Conservation (phyloP, 2,113 vertebrate species). For the Rynchops niger region DNA sequence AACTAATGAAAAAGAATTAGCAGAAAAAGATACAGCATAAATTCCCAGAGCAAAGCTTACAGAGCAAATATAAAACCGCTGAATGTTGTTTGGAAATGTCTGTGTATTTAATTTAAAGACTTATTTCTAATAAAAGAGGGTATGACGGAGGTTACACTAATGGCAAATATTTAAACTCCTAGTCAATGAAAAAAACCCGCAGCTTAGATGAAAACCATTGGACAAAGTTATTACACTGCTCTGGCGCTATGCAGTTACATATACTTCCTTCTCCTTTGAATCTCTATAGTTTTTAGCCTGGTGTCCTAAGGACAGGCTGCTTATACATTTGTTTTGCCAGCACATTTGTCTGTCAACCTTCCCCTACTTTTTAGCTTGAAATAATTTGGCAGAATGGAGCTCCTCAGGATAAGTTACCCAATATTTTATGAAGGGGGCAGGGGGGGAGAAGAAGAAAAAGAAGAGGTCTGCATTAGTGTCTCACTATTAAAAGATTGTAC, state of each 20-base stretch:
- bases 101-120: not conserved
- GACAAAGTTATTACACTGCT: not conserved
- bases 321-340: not conserved
- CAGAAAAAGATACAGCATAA: not conserved
- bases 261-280: not conserved
- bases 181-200: not conserved
- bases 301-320: not conserved
- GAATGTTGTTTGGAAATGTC: not conserved
- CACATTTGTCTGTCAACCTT: not conserved
- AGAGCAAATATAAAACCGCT: not conserved
- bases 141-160: not conserved
- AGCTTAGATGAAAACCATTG: not conserved
- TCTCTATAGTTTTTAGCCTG: not conserved
- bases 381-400: not conserved
- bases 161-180: slow-evolving; percentile 14
- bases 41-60: not conserved
- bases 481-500: not conserved
- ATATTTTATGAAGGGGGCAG: not conserved
- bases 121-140: not conserved
- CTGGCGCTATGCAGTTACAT: not conserved
- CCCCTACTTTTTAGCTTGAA: not conserved
- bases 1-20: slow-evolving; percentile 17
- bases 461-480: not conserved
- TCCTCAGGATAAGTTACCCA: not conserved
- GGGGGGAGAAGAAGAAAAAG: too few species aligned